Evolutionary conservation across 2,113 vertebrate species (phyloP), one percentile per base, ranked within the genome.

Genomic region (Aphyosemion australe): DNA sequence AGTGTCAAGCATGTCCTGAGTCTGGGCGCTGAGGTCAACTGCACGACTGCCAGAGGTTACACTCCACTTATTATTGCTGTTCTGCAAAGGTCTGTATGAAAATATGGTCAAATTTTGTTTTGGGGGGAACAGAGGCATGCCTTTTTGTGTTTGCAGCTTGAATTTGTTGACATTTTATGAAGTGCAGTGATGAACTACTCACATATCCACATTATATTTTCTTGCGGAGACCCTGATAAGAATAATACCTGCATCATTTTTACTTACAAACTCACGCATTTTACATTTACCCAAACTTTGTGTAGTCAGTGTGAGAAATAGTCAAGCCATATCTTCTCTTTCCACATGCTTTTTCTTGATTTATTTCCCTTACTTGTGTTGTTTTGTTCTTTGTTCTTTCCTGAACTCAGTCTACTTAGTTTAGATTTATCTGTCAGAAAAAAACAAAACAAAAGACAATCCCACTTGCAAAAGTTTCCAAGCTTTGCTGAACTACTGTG

Each of bases 51-150:
- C 32, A 82, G 82, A 6, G 92, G 94, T 53, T 94, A 92, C 84
- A 95, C 91, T 0, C 93, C 94, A 0, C 92, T 96, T 57, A 88
- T 93, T 7, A 4, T 95, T 0, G 93, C 94, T 0, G 72, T 92
- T 48, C 87, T 94, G 57, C 82, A 92, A 41, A 89, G 89, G 89
- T 91, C 15, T 32, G 85, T 84, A 51, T 19, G 7, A 66, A 45
- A 42, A 47, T 48, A 47, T 34, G 8, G 14, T 8, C 37, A 18
- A 9, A 20, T 15, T 18, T 0, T 16, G 2, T 43, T 51, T 56
- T 31, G 20, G 0, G 54, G 46, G 19, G n/a, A 32, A 42, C 37
- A 56, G 53, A 34, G 43, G 26, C 26, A 46, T 19, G 32, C 15
- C 8, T 39, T 26, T 43, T 47, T 32, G 1, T 19, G 37, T 10